phyloP scores from a whole-genome alignment of 2,797 vertebrate species.

The Neosilurus mollespiculum region DNA sequence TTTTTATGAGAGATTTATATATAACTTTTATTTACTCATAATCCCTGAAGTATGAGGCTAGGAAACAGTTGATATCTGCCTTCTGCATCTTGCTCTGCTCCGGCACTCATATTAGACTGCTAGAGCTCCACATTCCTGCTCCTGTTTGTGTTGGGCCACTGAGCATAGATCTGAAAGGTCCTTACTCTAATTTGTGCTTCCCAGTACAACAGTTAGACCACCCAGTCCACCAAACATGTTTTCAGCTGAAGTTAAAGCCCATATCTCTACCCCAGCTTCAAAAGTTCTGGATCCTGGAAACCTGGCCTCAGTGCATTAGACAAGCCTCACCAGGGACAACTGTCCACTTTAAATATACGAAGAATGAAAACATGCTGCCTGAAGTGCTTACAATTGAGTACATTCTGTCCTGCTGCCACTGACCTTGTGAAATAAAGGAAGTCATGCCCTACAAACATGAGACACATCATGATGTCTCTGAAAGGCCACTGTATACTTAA shows the following conservation, averaged over 20 bases:
- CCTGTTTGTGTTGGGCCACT: conserved; percentile 58
- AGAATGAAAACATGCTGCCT: conserved; percentile 32
- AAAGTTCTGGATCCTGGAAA: conserved; percentile 34
- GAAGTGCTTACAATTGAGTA: conserved; percentile 31
- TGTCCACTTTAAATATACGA: conserved; percentile 33
- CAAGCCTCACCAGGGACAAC: conserved; percentile 5
- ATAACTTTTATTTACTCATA: conserved; percentile 51
- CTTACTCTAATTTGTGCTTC: conserved; percentile 53
- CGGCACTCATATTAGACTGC: conserved; percentile 27
- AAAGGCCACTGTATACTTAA: conserved; percentile 54
- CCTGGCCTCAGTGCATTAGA: conserved; percentile 7
- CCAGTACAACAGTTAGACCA: conserved; percentile 54
- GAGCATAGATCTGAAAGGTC: conserved; percentile 40
- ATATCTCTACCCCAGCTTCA: conserved; percentile 25
- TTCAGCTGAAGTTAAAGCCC: conserved; percentile 40
- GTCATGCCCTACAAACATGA: conserved; percentile 14
- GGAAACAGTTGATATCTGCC: conserved; percentile 46
- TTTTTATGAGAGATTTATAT: conserved; percentile 51
- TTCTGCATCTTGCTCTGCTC: conserved; percentile 40
- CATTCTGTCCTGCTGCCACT: conserved; percentile 56
- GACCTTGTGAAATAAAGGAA: conserved; percentile 68
- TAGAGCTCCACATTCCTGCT: conserved; percentile 54
- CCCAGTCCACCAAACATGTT: conserved; percentile 51
- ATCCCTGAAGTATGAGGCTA: conserved; percentile 44
- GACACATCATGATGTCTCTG: conserved; percentile 10